Conservation (phyloP, 2,888 invertebrate genomes). For the Mayetiola destructor region DNA sequence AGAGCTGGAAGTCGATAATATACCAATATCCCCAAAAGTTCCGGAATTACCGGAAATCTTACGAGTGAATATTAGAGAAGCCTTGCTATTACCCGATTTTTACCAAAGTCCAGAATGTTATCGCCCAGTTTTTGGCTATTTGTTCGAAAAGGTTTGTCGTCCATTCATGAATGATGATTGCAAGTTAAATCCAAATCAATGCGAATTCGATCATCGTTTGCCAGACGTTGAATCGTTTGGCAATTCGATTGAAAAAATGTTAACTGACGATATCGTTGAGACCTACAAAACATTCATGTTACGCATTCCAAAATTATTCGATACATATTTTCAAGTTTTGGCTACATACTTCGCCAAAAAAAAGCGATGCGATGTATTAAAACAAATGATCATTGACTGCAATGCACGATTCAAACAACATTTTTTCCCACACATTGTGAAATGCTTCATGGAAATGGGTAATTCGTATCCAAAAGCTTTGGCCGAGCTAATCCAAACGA, state of each 20-base stretch:
- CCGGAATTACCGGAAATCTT: no score
- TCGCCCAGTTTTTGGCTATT: background rate
- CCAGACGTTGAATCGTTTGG: background rate
- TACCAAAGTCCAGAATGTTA: no score
- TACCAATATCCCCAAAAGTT: no score
- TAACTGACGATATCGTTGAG: background rate
- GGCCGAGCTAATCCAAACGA: background rate
- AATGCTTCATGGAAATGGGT: background rate
- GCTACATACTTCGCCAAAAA: background rate
- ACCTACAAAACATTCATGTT: background rate
- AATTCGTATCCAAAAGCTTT: background rate
- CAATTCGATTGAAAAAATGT: background rate
- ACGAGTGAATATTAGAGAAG: no score
- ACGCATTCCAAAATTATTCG: background rate
- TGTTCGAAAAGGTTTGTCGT: background rate
- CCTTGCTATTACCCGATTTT: no score
- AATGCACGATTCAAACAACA: background rate
- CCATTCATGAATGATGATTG: background rate
- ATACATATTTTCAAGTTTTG: background rate
- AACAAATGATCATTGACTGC: background rate
- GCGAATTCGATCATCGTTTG: background rate
- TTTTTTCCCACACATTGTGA: background rate
- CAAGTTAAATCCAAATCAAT: background rate
- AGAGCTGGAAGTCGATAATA: no score
- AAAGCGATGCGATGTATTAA: background rate